Evolutionary conservation across 2,888 invertebrate genomes (phyloP), one percentile per base, ranked within the genome.

Genomic region (Drosophila lutescens): DNA sequence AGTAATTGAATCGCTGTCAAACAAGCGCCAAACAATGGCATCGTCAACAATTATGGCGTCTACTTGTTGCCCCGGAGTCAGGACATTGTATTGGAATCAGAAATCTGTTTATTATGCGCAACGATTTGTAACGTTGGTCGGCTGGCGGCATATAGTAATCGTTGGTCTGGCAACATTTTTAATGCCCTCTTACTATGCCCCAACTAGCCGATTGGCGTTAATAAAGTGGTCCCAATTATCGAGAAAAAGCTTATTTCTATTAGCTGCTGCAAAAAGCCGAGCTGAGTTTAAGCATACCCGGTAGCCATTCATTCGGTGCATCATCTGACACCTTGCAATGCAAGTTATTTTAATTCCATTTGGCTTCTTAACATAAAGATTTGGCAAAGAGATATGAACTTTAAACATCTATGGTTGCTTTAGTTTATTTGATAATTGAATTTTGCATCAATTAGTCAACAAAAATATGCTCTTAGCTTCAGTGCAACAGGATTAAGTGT

Each of bases 321-420:
- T 4, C 26, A 13, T 44, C 54, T 44, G 55, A 58, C 44, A 60
- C 62, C 17, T 65, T 46, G 26, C n/a, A n/a, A 7, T 38, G n/a
- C 36, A 69, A 55, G 20, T 49, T 15, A 71, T 80, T 66, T 49
- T 15, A 71, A 83, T 66, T 54, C 8, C 7, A 12, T 20, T 54
- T 57, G 62, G 47, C 60, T 68, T 50, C 30, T 34, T 54, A 34
- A 49, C 13, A 32, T 34, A 32, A 26, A 36, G 26, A 32, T 23
- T n/a, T n/a, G n/a, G n/a, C 13, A 32, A 38, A 32, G 32, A 36
- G 26, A 32, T 23, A 40, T 73, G 69, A 41, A 68, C 50, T 23
- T 47, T 46, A 15, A 32, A 53, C 1, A 34, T 26, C 54, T 62
- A 20, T 32, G 2, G 20, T 12, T 8, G 3, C 8, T 17, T 40